Evolutionary conservation across 2,797 vertebrate genomes (phyloP).

Genomic region (Lindbergichthys nudifrons): DNA sequence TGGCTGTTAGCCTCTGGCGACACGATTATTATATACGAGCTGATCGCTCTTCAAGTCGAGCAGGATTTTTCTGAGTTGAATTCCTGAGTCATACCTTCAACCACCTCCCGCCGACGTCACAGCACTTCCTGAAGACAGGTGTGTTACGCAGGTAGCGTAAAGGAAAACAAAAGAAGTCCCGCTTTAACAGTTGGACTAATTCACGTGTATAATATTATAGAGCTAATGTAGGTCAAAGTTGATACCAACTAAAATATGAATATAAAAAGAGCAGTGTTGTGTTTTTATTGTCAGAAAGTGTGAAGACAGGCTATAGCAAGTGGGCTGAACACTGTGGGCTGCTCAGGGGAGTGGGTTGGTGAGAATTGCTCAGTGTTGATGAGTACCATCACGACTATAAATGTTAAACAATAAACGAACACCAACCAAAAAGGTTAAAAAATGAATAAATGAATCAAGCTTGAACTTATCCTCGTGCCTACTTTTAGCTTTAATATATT

Average conservation of each 20-base stretch:
- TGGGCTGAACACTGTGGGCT: background rate
- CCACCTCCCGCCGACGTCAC: slow-evolving; percentile 47
- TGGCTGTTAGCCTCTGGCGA: background rate
- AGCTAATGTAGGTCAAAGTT: background rate
- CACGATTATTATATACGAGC: slow-evolving; percentile 38
- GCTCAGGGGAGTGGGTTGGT: slow-evolving; percentile 31
- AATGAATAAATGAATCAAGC: background rate
- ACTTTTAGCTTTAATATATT: background rate
- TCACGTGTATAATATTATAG: accelerated
- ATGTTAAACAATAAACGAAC: slow-evolving; percentile 8
- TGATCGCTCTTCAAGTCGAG: slow-evolving; percentile 61
- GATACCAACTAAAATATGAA: no score
- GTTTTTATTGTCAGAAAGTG: background rate
- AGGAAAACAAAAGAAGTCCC: background rate
- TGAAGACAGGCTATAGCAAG: background rate
- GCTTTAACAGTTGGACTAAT: background rate
- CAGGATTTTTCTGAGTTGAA: slow-evolving; percentile 72
- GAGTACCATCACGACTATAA: slow-evolving; percentile 23
- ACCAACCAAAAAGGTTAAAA: no score
- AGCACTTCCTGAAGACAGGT: slow-evolving; percentile 70
- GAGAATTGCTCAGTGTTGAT: slow-evolving; percentile 28
- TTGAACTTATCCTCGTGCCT: background rate
- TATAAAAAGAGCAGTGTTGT: background rate
- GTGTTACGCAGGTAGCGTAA: slow-evolving; percentile 42
- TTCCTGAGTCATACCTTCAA: slow-evolving; percentile 70